Conservation (phyloP, 2,797 vertebrate genomes). For the Pachyuromys duprasi region DNA sequence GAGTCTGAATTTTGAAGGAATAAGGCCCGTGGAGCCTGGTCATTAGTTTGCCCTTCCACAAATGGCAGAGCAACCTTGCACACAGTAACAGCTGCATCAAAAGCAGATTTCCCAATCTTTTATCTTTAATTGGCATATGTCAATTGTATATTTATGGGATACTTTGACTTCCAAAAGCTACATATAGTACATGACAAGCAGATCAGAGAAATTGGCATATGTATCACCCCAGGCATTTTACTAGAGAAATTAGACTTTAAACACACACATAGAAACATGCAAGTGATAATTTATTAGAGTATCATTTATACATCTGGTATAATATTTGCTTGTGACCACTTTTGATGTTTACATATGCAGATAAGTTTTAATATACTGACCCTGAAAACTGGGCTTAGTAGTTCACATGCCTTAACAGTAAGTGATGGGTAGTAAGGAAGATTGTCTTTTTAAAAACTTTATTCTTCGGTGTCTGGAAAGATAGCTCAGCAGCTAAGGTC, state of each 20-base stretch:
- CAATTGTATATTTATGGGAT: neutral
- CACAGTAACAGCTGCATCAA: neutral
- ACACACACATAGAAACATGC: neutral
- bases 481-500: no score
- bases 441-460: neutral
- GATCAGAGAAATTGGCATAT: neutral
- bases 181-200: neutral
- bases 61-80: slow-evolving; percentile 23
- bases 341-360: slow-evolving; percentile 2
- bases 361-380: slow-evolving; percentile 46
- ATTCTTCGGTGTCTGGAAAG: neutral
- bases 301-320: neutral
- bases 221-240: neutral
- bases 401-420: slow-evolving; percentile 12
- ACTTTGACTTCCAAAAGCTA: neutral
- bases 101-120: neutral
- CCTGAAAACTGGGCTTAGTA: slow-evolving; percentile 32
- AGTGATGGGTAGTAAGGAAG: neutral
- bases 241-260: slow-evolving; percentile 7
- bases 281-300: slow-evolving; percentile 12
- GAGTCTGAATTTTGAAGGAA: slow-evolving; percentile 13
- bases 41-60: neutral
- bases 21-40: neutral
- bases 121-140: neutral
- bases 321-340: slow-evolving; percentile 31